phyloP scores from a whole-genome alignment of 2,888 invertebrate genomes.

The Ramazzottius varieornatus region DNA sequence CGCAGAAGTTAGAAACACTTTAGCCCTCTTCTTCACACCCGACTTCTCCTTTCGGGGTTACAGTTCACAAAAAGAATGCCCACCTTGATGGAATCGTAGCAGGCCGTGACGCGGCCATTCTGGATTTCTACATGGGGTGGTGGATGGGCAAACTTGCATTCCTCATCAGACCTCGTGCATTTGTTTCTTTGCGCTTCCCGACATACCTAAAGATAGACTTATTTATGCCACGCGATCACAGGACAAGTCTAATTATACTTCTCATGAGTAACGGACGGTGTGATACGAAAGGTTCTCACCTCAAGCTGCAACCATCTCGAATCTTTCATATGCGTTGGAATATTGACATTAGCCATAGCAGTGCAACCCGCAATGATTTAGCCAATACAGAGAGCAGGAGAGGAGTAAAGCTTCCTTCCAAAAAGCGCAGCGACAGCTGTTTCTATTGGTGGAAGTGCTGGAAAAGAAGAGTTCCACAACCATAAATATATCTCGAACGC shows the following conservation, averaged over 20 bases:
- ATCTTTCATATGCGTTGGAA: conserved; percentile 89
- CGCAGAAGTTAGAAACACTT: too few relatives aligned
- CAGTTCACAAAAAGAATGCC: too few relatives aligned
- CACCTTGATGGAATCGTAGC: conserved; percentile 99
- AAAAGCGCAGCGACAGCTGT: not conserved
- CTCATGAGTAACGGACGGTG: too few relatives aligned
- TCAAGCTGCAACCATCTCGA: conserved; percentile 98
- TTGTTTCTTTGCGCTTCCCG: conserved; percentile 98
- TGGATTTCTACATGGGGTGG: conserved; percentile 98
- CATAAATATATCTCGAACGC: too few relatives aligned
- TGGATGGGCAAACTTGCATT: conserved; percentile 98
- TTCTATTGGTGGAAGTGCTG: too few relatives aligned
- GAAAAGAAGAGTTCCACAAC: too few relatives aligned
- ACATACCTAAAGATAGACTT: conserved; percentile 17
- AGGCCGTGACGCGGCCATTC: conserved; percentile 97
- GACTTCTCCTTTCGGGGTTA: too few relatives aligned
- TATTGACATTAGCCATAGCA: conserved; percentile 72
- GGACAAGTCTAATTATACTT: too few relatives aligned
- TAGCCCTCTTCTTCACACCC: too few relatives aligned
- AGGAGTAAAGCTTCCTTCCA: not conserved
- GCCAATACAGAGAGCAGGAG: too few relatives aligned
- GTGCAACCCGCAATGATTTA: not conserved
- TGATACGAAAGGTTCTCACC: conserved; percentile 29
- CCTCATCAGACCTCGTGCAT: conserved; percentile 85
- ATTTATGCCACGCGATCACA: too few relatives aligned